Conservation (phyloP, 2,888 invertebrate species). For the Melanotus villosus region DNA sequence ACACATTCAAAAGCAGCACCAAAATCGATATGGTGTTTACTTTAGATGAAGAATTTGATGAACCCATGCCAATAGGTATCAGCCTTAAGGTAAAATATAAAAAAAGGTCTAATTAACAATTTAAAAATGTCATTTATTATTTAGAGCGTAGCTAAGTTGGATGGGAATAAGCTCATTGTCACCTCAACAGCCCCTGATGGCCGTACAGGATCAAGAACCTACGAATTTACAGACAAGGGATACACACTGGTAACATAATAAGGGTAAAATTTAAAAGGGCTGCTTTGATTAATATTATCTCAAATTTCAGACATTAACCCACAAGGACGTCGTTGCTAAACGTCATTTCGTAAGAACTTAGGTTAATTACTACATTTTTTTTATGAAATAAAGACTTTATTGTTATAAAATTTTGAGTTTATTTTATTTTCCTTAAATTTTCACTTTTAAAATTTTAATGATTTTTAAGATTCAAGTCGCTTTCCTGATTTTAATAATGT, state of each 20-base stretch:
- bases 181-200: constrained; percentile 41
- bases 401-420: not conserved
- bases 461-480: too few species aligned
- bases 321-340: constrained; percentile 2
- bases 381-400: not conserved
- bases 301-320: constrained; percentile 18
- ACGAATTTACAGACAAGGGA: constrained; percentile 44
- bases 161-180: constrained; percentile 44
- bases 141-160: constrained; percentile 47
- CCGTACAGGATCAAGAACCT: constrained; percentile 42
- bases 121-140: not conserved
- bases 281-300: constrained; percentile 2
- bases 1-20: constrained; percentile 40
- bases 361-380: not conserved
- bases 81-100: constrained; percentile 43
- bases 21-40: constrained; percentile 44
- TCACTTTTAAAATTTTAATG: not conserved
- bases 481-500: too few species aligned
- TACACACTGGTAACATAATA: constrained; percentile 40
- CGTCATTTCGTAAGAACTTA: constrained; percentile 21
- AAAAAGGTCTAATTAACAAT: not conserved
- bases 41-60: constrained; percentile 50
- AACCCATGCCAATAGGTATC: constrained; percentile 39
- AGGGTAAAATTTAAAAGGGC: too few species aligned
- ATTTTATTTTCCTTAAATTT: too few species aligned